Conservation (phyloP, 2,888 invertebrate genomes). For the Eubasilissa splendida region DNA sequence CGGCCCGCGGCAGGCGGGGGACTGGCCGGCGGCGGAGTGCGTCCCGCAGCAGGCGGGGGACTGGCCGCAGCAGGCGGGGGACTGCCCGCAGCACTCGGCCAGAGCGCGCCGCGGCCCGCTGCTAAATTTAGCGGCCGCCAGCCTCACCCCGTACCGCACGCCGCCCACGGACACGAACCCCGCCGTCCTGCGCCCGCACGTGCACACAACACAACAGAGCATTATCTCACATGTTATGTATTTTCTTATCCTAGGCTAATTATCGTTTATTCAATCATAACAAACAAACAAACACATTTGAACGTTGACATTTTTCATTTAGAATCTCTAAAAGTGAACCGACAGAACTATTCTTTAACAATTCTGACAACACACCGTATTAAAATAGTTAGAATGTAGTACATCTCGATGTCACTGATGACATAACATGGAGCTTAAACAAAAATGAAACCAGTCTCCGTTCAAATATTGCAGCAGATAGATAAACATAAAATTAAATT, state of each 20-base stretch:
- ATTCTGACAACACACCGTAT: no score
- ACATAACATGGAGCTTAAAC: no score
- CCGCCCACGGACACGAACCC: constrained; percentile 79
- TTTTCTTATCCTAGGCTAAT: background rate
- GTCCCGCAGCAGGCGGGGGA: constrained; percentile 66
- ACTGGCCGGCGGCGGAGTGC: constrained; percentile 68
- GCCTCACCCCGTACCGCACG: constrained; percentile 80
- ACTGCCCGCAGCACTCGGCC: constrained; percentile 65
- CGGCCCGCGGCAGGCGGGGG: constrained; percentile 65
- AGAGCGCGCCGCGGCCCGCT: constrained; percentile 69
- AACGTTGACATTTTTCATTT: no score
- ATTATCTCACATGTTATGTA: background rate
- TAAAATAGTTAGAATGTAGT: no score
- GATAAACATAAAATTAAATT: no score
- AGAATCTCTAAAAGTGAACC: no score
- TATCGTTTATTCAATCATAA: background rate
- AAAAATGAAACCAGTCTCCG: no score
- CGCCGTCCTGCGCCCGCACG: constrained; percentile 48
- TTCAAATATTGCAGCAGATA: no score
- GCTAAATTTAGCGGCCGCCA: constrained; percentile 72
- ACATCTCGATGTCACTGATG: no score
- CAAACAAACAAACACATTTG: no score
- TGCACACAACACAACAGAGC: constrained; percentile 1
- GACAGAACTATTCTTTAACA: no score
- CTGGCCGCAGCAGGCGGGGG: constrained; percentile 66